These are phyloP conservation scores for Polypedilum vanderplanki DNA, from an alignment of 1,140 invertebrate genomes.

Conservation along the genomic window DNA sequence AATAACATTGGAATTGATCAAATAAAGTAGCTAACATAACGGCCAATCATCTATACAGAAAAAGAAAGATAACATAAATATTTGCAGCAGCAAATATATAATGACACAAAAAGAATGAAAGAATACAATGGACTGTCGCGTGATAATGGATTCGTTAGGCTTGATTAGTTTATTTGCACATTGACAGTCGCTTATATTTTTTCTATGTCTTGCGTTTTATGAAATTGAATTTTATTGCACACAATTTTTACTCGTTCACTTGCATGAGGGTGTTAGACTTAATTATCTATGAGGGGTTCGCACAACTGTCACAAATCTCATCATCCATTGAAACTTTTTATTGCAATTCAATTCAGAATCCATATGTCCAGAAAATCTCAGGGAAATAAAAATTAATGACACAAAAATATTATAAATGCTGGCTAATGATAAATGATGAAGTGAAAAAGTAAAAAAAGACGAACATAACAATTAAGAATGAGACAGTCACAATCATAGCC, in stretches of 20 bases:
- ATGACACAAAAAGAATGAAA: not conserved
- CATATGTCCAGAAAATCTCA: slow-evolving; percentile 11
- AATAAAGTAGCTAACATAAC: no score
- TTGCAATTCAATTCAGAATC: not conserved
- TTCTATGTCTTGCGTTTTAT: not conserved
- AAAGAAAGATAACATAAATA: no score
- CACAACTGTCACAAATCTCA: not conserved
- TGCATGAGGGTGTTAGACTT: not conserved
- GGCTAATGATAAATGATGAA: slow-evolving; percentile 15
- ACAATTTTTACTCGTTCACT: not conserved
- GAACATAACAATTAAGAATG: no score
- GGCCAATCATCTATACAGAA: no score
- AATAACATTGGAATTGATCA: no score
- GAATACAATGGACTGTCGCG: not conserved
- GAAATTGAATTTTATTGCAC: not conserved
- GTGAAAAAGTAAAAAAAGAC: no score
- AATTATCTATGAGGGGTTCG: not conserved
- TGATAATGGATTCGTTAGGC: slow-evolving; percentile 17
- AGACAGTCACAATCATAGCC: not conserved
- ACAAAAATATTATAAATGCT: not conserved
- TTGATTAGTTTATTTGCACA: slow-evolving; percentile 14
- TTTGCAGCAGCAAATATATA: no score
- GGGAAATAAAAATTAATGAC: slow-evolving; percentile 16
- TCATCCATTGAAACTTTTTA: not conserved
- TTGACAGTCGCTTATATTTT: not conserved